Base-by-base conservation (phyloP, 1,140 invertebrate genomes). In the silkworm (Bombyx mori) region DNA sequence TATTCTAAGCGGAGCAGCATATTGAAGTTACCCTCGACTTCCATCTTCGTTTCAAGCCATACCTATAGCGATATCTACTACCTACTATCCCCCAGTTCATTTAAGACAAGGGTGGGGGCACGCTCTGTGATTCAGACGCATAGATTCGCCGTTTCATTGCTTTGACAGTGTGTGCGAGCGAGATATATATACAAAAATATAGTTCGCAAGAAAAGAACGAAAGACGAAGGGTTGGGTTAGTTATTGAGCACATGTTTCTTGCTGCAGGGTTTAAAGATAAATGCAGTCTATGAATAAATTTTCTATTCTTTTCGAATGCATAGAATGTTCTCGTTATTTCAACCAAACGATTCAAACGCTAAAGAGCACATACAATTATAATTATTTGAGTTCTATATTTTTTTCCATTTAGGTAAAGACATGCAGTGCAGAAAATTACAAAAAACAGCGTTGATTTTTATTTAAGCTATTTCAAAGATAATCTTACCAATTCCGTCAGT, bases 81-180 rank as follows among this genome's bases (percentile, higher is more conserved):
- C 59, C 26, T 35, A 35, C 26, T 35, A 52, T 69, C 71, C 77
- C 77, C 77, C 73, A 81, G 79, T 82, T 82, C 77, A 82, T 82
- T 84, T 82, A 79, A 82, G 77, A 79, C 65, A 68, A 75, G 81
- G 79, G 81, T 70, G 81, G 79, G 73, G 72, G 62, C 60, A 66
- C 63, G 48, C 59, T 63, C 74, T 65, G 79, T 79, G 81, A 84
- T 83, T 83, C 80, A 75, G 77, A 58, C 64, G 68, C 75, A 77
- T 77, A 82, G 75, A 80, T 80, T 82, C 76, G 67, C 71, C 69
- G 65, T 77, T 82, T 79, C 77, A 79, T 77, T 74, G 71, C 75
- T 74, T 77, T 73, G 66, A 76, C 75, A 71, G 71, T 77, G 64
- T 48, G 78, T 72, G 73, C 54, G 72, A 80, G 64, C 10, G 65